Conservation (phyloP, 2,113 vertebrate genomes). For the Epinephelus lanceolatus region DNA sequence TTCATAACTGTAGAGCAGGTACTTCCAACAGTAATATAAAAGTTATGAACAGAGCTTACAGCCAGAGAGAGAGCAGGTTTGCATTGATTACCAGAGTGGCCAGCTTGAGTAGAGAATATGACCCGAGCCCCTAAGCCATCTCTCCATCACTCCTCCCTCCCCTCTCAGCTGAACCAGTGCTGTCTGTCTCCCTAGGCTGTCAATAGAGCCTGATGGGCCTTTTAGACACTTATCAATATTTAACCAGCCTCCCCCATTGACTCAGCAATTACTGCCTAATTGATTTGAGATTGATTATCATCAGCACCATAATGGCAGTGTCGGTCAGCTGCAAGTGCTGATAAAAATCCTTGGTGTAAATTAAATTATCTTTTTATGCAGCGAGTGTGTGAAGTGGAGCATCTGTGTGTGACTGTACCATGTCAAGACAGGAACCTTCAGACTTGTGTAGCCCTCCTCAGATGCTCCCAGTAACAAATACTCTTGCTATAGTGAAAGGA, state of each 20-base stretch:
- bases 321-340: constrained; percentile 63
- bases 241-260: constrained; percentile 87
- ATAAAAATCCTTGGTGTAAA: constrained; percentile 68
- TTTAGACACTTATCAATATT: constrained; percentile 92
- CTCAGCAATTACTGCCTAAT: constrained; percentile 90
- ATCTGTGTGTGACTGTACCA: constrained; percentile 22
- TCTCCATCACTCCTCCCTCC: constrained; percentile 61
- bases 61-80: constrained; percentile 45
- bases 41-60: constrained; percentile 56
- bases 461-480: background rate
- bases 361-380: constrained; percentile 64
- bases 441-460: background rate
- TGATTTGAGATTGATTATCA: constrained; percentile 92
- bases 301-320: constrained; percentile 72
- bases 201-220: constrained; percentile 86
- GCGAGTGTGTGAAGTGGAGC: constrained; percentile 17
- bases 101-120: constrained; percentile 74
- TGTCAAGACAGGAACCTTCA: constrained; percentile 2
- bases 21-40: constrained; percentile 29
- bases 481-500: background rate
- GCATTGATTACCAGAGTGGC: constrained; percentile 69
- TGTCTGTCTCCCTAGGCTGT: constrained; percentile 84
- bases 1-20: constrained; percentile 15
- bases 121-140: constrained; percentile 70
- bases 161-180: constrained; percentile 54